phyloP scores from a whole-genome alignment of 2,888 invertebrate species.

The Coelinius sp. region DNA sequence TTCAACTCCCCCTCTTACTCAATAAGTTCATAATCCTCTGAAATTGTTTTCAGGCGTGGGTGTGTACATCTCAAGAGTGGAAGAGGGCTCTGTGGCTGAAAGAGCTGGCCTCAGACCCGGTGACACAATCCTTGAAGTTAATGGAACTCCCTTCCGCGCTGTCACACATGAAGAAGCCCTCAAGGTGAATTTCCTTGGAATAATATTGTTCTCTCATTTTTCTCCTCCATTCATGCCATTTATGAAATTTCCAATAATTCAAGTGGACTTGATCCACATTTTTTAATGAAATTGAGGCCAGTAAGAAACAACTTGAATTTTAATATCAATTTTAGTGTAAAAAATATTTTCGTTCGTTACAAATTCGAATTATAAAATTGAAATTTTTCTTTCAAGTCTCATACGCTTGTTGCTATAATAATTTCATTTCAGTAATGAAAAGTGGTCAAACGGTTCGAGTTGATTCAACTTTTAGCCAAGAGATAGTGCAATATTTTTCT shows the following conservation, averaged over 20 bases:
- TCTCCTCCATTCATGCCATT: neutral
- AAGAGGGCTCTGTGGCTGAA: conserved; percentile 91
- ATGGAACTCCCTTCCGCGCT: conserved; percentile 93
- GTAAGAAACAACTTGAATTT: neutral
- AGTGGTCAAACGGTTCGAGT: too few species aligned
- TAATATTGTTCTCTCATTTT: conserved; percentile 6
- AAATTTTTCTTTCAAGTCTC: too few species aligned
- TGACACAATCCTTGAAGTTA: conserved; percentile 95
- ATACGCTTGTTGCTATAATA: too few species aligned
- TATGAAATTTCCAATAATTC: conserved; percentile 6
- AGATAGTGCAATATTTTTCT: too few species aligned
- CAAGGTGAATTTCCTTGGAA: conserved; percentile 76
- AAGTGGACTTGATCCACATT: conserved; percentile 10
- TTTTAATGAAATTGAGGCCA: neutral
- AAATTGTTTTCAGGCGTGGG: conserved; percentile 80
- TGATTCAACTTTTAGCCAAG: too few species aligned
- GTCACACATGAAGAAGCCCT: conserved; percentile 94
- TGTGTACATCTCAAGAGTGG: conserved; percentile 92
- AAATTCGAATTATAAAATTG: too few species aligned
- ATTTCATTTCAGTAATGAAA: too few species aligned
- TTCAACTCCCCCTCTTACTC: neutral
- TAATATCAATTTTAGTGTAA: neutral
- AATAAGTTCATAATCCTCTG: neutral
- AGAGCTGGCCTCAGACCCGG: conserved; percentile 90
- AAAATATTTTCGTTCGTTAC: too few species aligned